Base-by-base conservation (phyloP, 2,888 invertebrate genomes). In the Drosophila anomelani region DNA sequence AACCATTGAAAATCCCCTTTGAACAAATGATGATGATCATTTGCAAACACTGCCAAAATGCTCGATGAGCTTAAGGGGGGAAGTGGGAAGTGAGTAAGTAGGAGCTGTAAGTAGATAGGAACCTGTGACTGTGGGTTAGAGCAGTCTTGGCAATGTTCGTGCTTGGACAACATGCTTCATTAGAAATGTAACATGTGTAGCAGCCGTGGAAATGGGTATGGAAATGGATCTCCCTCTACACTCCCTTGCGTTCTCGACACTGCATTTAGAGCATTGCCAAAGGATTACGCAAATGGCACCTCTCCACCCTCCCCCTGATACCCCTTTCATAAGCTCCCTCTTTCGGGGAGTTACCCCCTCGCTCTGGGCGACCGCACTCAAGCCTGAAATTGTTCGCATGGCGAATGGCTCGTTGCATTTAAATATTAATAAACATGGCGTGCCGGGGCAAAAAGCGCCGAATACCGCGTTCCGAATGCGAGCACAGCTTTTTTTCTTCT, bases 381-480 rank as follows among this genome's bases (percentile, higher is more conserved):
- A 78, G 84, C 84, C 84, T 85, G 88, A 85, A 88, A 85, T 85
- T 88, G 88, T 83, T 76, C 71, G 76, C 69, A 74, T 78, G 59
- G 67, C 76, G 53, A 66, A 87, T 85, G 84, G 63, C 88, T 85
- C 88, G 88, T 85, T 87, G 87, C 89, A 88, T 88, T 86, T 86
- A 88, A 88, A 88, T 86, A 88, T 86, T 86, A 86, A 88, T 87
- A 86, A 88, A 87, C 89, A 87, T 88, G 81, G 82, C 85, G 87
- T 88, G 85, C 77, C 88, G 77, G 75, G 75, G 77, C 88, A 76
- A 78, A 86, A 80, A 80, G 85, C 80, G 73, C 73, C 83, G 78
- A 86, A 79, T 86, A 81, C 80, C 76, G 79, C 78, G 60, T 64
- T 60, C 76, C 76, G 72, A 82, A 77, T 77, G 80, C 75, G 76